Conservation (phyloP, 2,113 vertebrate species). For the Pygoscelis adeliae region DNA sequence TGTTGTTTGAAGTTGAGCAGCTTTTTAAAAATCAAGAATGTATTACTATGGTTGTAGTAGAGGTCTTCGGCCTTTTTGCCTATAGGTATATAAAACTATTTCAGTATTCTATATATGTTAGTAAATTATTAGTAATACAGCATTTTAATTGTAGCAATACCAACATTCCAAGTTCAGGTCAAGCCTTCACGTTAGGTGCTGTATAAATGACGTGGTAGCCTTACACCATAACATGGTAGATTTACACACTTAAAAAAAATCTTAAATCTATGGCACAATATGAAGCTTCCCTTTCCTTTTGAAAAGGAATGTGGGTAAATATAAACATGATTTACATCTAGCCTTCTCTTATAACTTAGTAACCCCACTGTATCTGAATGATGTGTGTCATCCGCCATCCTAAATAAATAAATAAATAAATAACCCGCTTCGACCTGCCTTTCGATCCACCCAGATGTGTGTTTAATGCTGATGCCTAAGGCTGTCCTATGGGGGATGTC, state of each 20-base stretch:
- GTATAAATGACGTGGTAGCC: background rate
- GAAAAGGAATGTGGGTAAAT: background rate
- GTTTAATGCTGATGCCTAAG: background rate
- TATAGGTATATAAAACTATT: background rate
- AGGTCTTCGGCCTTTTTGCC: background rate
- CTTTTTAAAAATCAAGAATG: background rate
- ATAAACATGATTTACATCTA: background rate
- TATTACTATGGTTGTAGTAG: background rate
- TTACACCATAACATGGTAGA: background rate
- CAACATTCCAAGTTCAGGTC: background rate
- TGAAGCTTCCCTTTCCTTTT: background rate
- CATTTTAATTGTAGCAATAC: background rate
- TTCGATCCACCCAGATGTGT: background rate
- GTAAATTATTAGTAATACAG: background rate
- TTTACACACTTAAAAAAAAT: fast-evolving
- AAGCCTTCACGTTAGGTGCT: background rate
- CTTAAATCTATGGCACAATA: background rate
- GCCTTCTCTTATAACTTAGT: background rate
- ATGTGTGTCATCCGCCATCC: background rate
- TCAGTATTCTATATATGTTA: background rate
- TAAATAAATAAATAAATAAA: background rate
- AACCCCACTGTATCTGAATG: background rate
- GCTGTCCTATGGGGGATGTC: background rate
- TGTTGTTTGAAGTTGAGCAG: background rate
- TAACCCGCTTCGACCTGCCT: fast-evolving